Percentiles rank a stretch among this genome's conserved stretches.
These are phyloP conservation scores for Coptodon bakossiorum DNA, from an alignment of 2,113 vertebrate species.

Conservation along the genomic window DNA sequence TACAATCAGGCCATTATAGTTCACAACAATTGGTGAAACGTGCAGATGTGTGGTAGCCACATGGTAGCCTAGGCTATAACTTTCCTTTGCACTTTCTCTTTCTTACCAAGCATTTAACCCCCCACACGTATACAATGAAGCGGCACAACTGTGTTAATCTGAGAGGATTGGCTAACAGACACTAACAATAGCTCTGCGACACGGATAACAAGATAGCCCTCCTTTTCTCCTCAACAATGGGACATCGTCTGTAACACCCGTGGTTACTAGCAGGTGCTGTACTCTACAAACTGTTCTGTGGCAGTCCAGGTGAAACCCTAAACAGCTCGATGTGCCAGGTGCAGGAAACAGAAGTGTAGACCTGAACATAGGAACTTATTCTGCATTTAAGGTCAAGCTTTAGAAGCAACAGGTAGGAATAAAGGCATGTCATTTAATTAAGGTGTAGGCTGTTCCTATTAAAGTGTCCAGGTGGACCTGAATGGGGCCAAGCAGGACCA, in stretches of 20 bases:
- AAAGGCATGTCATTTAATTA: background rate
- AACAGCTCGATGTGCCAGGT: background rate
- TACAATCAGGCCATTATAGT: background rate
- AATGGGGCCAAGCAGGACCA: background rate
- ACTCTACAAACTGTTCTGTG: background rate
- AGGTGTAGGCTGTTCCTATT: background rate
- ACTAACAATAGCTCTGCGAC: background rate
- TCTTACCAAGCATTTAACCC: background rate
- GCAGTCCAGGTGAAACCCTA: background rate
- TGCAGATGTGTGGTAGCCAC: background rate
- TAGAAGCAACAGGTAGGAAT: background rate
- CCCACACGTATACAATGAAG: background rate
- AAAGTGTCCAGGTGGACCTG: conserved; percentile 9
- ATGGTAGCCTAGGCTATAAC: background rate
- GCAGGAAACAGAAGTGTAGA: background rate
- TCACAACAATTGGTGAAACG: background rate
- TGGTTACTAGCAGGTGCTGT: background rate
- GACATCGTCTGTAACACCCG: background rate
- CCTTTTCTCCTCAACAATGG: background rate
- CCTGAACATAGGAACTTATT: background rate
- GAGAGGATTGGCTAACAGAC: conserved; percentile 3
- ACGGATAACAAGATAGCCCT: conserved; percentile 9
- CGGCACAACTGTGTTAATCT: background rate
- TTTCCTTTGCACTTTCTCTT: background rate
- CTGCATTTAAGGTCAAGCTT: background rate